phyloP scores from a whole-genome alignment of 2,113 vertebrate species.

The Ginglymostoma cirratum region DNA sequence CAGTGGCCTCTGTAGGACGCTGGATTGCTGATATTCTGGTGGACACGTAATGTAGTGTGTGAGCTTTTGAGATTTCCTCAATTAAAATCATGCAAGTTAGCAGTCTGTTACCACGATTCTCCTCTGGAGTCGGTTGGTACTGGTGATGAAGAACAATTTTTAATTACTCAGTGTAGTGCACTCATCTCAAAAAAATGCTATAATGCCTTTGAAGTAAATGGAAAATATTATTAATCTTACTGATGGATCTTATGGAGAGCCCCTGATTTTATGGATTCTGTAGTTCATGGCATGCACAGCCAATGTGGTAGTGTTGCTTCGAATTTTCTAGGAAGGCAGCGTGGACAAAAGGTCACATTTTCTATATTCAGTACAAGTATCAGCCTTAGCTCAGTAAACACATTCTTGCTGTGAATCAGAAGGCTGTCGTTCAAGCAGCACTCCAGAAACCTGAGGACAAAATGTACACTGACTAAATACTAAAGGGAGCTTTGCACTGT shows the following conservation, averaged over 20 bases:
- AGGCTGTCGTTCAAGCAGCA: not conserved
- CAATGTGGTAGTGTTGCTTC: not conserved
- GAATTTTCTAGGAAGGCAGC: not conserved
- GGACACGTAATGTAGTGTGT: not conserved
- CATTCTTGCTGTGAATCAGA: not conserved
- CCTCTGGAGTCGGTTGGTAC: not conserved
- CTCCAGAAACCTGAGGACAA: not conserved
- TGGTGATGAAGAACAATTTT: not conserved
- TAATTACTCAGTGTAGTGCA: not conserved
- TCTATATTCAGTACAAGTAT: not conserved
- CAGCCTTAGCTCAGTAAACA: not conserved
- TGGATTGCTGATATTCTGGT: not conserved
- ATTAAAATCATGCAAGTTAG: not conserved
- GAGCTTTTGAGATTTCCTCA: not conserved
- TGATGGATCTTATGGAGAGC: not conserved
- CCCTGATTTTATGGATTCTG: not conserved
- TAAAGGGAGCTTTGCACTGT: not conserved
- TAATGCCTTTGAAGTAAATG: not conserved
- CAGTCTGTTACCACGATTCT: not conserved
- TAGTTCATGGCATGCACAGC: not conserved
- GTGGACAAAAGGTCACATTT: not conserved
- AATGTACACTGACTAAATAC: not conserved
- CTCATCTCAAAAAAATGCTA: not conserved
- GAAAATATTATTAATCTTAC: not conserved
- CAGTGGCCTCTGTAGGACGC: not conserved